Evolutionary conservation across 2,888 invertebrate genomes (phyloP), one percentile per base, ranked within the genome.

Genomic region (Acheta domesticus): DNA sequence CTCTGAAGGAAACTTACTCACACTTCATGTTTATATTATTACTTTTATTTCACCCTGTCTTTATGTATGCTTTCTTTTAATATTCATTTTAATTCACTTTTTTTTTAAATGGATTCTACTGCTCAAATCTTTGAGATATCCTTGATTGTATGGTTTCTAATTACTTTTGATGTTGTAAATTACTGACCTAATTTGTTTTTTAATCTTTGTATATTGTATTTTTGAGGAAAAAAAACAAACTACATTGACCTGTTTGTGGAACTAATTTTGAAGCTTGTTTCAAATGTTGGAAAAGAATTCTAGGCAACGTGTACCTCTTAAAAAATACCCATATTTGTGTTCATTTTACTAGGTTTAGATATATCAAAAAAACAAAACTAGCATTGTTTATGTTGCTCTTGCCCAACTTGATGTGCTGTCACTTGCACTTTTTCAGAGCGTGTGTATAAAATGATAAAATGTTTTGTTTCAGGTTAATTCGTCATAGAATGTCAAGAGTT

Each of bases 391-490:
- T 62, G 62, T 19, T 62, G 62, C 62, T 62, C 62, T 19, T 62
- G 62, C 62, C 62, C 16, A 62, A 62, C 62, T 62, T 14, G n/a
- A 62, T 62, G 62, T 62, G 62, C 62, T 62, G 62, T 62, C 62
- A 14, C 14, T 62, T 62, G 62, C 62, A 62, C 62, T 62, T 62
- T 62, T 62, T n/a, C n/a, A 62, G n/a, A 62, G 16, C 3, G 16
- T 62, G 14, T 62, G 62, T 12, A 62, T 62, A 62, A 62, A 62
- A 62, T 62, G 62, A 62, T 62, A 4, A 62, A 62, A 62, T 62
- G 62, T 62, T 62, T 62, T 62, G 62, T 62, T 62, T 62, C 62
- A 62, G 62, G 62, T 62, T 62, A 62, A 62, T 62, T 62, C 62
- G 62, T 62, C 62, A 62, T 62, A 62, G 62, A 62, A 62, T 19